phyloP scores from a whole-genome alignment of 2,797 vertebrate genomes.

The Tapirus indicus region DNA sequence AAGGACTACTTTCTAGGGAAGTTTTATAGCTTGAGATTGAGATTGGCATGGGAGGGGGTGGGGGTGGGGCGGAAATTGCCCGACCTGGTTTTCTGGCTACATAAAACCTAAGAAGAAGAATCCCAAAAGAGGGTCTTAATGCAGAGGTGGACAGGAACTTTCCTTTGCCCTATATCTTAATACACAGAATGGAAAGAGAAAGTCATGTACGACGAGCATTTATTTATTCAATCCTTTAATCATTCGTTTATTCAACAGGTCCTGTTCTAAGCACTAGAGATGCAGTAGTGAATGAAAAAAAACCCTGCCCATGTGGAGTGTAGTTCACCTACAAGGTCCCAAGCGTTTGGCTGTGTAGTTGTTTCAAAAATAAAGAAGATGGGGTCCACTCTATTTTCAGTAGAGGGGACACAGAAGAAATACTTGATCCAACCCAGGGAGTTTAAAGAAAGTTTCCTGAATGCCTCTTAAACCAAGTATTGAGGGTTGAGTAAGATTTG shows the following conservation, averaged over 20 bases:
- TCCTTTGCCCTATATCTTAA: neutral
- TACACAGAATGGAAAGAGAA: neutral
- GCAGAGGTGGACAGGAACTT: neutral
- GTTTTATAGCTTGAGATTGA: neutral
- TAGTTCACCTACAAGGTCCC: neutral
- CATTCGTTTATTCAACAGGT: neutral
- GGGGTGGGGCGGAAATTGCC: neutral
- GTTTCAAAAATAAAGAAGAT: slow-evolving; percentile 48
- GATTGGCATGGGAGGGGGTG: neutral
- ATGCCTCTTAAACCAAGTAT: neutral
- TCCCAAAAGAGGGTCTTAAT: neutral
- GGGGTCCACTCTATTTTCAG: neutral
- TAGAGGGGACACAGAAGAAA: neutral
- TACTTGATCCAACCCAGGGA: neutral
- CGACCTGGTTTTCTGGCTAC: slow-evolving; percentile 18
- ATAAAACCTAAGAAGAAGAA: neutral
- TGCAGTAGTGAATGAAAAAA: neutral
- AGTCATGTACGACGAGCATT: neutral
- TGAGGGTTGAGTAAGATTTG: neutral
- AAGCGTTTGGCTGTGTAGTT: neutral
- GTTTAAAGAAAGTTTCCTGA: slow-evolving; percentile 27
- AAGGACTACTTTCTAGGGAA: neutral
- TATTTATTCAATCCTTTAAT: neutral
- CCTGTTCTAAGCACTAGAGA: neutral
- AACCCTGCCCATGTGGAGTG: neutral